Conservation (phyloP, 2,888 invertebrate genomes). For the Sepiola atlantica region DNA sequence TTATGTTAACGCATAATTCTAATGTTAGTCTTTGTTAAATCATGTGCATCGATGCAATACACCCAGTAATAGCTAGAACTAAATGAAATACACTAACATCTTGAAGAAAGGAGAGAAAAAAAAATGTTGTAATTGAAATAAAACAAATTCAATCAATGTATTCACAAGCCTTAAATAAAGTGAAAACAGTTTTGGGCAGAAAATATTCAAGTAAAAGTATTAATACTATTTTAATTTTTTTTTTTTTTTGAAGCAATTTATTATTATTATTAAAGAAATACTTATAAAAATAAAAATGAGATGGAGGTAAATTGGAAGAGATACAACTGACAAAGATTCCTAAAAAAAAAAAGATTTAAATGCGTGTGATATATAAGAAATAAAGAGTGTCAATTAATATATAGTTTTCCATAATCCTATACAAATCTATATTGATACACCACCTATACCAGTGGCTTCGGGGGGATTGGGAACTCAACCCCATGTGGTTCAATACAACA, state of each 20-base stretch:
- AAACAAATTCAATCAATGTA: not conserved
- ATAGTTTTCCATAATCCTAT: no score
- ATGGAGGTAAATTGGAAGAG: not conserved
- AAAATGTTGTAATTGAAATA: not conserved
- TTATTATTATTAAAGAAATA: not conserved
- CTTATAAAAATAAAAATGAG: not conserved
- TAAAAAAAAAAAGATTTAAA: not conserved
- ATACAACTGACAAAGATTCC: not conserved
- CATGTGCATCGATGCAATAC: not conserved
- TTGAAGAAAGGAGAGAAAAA: not conserved
- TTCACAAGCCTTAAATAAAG: not conserved
- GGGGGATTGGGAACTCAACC: no score
- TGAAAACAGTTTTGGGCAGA: not conserved
- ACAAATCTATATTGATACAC: no score
- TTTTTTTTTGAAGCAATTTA: not conserved
- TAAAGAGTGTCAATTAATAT: no score
- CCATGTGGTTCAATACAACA: no score
- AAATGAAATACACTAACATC: not conserved
- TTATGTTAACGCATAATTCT: not conserved
- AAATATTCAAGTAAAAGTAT: not conserved
- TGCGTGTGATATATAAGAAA: no score
- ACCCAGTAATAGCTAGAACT: not conserved
- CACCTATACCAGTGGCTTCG: no score
- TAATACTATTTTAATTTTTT: not conserved
- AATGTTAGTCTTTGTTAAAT: slow-evolving; percentile 32